Base-by-base conservation (phyloP, 2,113 vertebrate genomes). In the Falcunculus frontatus region DNA sequence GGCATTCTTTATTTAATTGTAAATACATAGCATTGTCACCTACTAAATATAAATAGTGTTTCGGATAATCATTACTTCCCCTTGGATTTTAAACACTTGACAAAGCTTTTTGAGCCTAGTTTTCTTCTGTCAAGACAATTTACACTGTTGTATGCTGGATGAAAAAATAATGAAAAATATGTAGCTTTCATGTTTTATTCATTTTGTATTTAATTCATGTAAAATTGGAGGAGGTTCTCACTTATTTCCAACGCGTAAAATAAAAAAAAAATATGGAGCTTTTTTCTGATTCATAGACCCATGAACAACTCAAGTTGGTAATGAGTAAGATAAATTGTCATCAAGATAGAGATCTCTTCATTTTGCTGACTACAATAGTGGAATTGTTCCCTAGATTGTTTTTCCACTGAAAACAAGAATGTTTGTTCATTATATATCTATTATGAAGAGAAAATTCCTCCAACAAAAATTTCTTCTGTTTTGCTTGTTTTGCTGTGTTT, bases 121-220 rank as follows among this genome's bases (percentile, higher is more conserved):
- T 44, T 76, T 69, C 21, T 83, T 84, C 37, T 94, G 83, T 96
- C 75, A 94, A 89, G 69, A 67, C 26, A 95, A 73, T 85, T 95
- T 94, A 84, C 37, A 84, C 79, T 87, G 46, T 42, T 91, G 55
- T 96, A 42, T 94, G 47, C 72, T 60, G n/a, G 53, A 88, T 85
- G 74, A 92, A 95, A 89, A 95, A 44, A 90, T 37, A 94, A 85
- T 53, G 17, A 95, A 59, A 90, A 65, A 95, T 94, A 89, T 74
- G 83, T 64, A 84, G 25, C 10, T 92, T 93, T 62, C 68, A 52
- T 87, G 30, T 39, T 65, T 39, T 91, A 64, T 76, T 68, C 42
- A n/a, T n/a, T n/a, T n/a, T n/a, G n/a, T n/a, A n/a, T n/a, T n/a
- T n/a, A n/a, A n/a, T n/a, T n/a, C n/a, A n/a, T n/a, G n/a, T n/a